These are phyloP conservation scores for Fukomys damarensis DNA, from an alignment of 2,113 vertebrate species.

Conservation along the genomic window DNA sequence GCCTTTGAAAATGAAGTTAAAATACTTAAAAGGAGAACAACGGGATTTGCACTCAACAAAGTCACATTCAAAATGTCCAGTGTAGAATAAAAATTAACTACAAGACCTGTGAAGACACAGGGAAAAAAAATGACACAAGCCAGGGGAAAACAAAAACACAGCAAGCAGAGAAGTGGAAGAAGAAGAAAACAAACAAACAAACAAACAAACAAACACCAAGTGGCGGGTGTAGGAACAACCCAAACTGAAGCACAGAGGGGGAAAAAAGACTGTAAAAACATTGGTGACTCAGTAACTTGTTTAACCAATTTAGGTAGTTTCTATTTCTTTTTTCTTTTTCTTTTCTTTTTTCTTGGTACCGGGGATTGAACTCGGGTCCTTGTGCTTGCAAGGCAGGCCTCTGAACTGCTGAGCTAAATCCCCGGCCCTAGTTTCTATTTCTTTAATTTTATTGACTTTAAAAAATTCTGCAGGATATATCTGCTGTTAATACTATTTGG, in stretches of 20 bases:
- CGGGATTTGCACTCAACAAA: background rate
- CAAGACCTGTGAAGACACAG: background rate
- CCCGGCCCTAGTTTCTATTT: slow-evolving; percentile 5
- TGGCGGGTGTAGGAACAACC: background rate
- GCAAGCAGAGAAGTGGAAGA: background rate
- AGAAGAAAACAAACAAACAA: background rate
- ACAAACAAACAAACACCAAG: background rate
- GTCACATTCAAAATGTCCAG: background rate
- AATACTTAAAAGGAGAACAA: background rate
- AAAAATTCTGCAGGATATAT: slow-evolving; percentile 17
- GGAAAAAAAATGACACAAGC: background rate
- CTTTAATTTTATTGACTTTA: background rate
- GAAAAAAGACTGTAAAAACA: background rate
- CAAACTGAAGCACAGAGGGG: background rate
- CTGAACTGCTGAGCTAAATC: too few relatives aligned
- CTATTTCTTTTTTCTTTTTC: background rate
- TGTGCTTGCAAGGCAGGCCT: too few relatives aligned
- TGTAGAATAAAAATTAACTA: background rate
- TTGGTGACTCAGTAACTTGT: background rate
- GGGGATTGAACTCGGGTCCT: too few relatives aligned
- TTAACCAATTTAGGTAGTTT: background rate
- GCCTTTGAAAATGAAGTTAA: background rate
- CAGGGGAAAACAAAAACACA: background rate
- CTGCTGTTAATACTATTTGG: background rate
- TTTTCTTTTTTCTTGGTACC: too few relatives aligned